Base-by-base conservation (phyloP, 2,797 vertebrate species). In the Eulemur coronatus region DNA sequence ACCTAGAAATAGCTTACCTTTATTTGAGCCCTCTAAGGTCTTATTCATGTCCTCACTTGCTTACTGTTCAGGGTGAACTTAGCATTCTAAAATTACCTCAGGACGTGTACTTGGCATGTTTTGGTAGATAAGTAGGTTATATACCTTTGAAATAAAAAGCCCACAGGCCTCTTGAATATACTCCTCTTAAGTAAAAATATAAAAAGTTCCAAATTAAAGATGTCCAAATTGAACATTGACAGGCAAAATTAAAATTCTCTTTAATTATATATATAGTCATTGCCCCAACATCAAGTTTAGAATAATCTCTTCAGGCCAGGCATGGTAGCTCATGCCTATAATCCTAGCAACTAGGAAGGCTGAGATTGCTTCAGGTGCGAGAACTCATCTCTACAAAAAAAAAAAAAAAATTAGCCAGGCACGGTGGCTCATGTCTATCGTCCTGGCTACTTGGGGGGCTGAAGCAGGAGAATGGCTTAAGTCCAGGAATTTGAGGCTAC, bases 61-160 rank as follows among this genome's bases (percentile, higher is more conserved):
- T 73, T 97, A 10, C 43, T 88, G n/a, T 84, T 94, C 78, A 97
- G 26, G 48, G 57, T 2, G 7, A 95, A 96, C 38, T 81, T 91
- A 94, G 48, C 67, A 95, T 70, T 95, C 89, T 96, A 96, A 97
- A 52, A 96, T 69, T 63, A 96, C 95, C 28, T 94, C 11, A 95
- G 69, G 61, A 96, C 70, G 85, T 35, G 59, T 94, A 84, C 2
- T 48, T 97, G 78, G 33, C 30, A 97, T 81, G 26, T 73, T 96
- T 94, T 97, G 10, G n/a, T 73, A 63, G 76, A 76, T 84, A 96
- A 95, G 96, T 65, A 96, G 73, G 89, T 88, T 48, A 93, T 26
- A 14, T 20, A 70, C 13, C 33, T 95, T 93, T 67, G 18, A 96
- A 96, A 95, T 89, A 61, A 76, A 84, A 93, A 91, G 7, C 22